These are phyloP conservation scores for Ephydatia muelleri DNA, from an alignment of 37 sponge, comb jelly and placozoan species.

Conservation along the genomic window DNA sequence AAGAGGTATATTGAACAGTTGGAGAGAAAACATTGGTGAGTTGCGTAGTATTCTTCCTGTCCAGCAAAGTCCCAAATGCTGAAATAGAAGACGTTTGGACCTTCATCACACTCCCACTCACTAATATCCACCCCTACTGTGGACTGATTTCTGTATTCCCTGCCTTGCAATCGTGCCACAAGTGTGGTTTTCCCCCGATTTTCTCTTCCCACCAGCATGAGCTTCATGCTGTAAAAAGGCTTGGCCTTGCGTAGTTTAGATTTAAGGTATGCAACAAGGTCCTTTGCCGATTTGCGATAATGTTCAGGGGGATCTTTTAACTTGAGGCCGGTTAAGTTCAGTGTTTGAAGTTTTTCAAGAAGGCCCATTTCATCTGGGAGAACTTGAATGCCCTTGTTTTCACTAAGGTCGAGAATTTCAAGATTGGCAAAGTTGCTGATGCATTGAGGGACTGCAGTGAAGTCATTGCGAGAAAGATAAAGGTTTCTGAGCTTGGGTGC, in stretches of 20 bases:
- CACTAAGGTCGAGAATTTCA: constrained; percentile 10
- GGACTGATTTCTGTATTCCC: constrained; percentile 69
- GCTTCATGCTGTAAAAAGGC: constrained; percentile 88
- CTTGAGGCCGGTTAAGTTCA: constrained; percentile 14
- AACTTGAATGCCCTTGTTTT: constrained; percentile 14
- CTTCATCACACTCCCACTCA: constrained; percentile 64
- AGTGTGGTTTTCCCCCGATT: constrained; percentile 87
- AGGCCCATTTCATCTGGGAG: constrained; percentile 43
- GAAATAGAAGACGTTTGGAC: constrained; percentile 61
- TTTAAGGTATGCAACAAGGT: constrained; percentile 78
- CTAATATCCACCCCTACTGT: constrained; percentile 93
- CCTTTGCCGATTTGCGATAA: constrained; percentile 38
- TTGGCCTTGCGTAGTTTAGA: constrained; percentile 71
- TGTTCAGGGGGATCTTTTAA: constrained; percentile 75
- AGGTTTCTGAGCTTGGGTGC: constrained; percentile 34
- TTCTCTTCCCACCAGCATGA: constrained; percentile 86
- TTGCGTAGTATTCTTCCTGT: constrained; percentile 92
- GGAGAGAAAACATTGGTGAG: constrained; percentile 93
- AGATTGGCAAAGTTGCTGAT: constrained; percentile 37
- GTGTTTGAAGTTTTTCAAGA: not conserved
- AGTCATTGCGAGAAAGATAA: constrained; percentile 43
- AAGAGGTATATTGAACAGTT: constrained; percentile 87
- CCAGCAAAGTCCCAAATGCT: constrained; percentile 97
- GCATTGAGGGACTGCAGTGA: constrained; percentile 24
- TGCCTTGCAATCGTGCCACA: constrained; percentile 82